Evolutionary conservation across 2,888 invertebrate species (phyloP), one percentile per base, ranked within the genome.

Genomic region (Geotrupes spiniger): DNA sequence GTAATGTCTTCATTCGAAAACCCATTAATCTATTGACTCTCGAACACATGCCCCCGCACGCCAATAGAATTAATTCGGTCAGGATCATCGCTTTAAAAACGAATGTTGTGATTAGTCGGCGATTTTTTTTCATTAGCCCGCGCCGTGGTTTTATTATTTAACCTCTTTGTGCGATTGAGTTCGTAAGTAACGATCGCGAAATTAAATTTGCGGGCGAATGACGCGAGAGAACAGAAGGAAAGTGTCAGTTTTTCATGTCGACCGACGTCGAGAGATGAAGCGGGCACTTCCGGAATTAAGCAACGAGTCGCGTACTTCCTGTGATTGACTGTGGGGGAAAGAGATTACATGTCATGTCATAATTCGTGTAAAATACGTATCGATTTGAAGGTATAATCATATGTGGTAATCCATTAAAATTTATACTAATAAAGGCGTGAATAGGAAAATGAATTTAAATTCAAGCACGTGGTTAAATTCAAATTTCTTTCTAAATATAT

Each of bases 1-100:
- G 53, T 64, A 63, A 69, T 68, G 67, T 69, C 69, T 70, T 69
- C 65, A 69, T 68, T 52, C 52, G 39, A 48, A 49, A 49, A 49
- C 17, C 27, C 44, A 49, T 49, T 49, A 47, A 21, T 33, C 33
- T 15, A 12, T 33, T 15, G 15, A 33, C 11, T 8, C 12, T 33
- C 14, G 29, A 29, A 33, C 33, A 33, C 33, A 10, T 21, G 15
- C 11, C 29, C 10, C 11, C 29, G 12, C 29, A 29, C 29, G 9
- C 11, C 29, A 29, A 4, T n/a, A n/a, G n/a, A n/a, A n/a, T n/a
- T n/a, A n/a, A n/a, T n/a, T n/a, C n/a, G n/a, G n/a, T n/a, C n/a
- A n/a, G n/a, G n/a, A n/a, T n/a, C n/a, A n/a, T n/a, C 27, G n/a
- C 27, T 26, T 26, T n/a, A 26, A 26, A 26, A 26, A 6, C 27